Percentiles rank a stretch among this genome's conserved stretches.
Evolutionary conservation across 2,113 vertebrate genomes (phyloP).

Genomic region (Dunckerocampus dactyliophorus): DNA sequence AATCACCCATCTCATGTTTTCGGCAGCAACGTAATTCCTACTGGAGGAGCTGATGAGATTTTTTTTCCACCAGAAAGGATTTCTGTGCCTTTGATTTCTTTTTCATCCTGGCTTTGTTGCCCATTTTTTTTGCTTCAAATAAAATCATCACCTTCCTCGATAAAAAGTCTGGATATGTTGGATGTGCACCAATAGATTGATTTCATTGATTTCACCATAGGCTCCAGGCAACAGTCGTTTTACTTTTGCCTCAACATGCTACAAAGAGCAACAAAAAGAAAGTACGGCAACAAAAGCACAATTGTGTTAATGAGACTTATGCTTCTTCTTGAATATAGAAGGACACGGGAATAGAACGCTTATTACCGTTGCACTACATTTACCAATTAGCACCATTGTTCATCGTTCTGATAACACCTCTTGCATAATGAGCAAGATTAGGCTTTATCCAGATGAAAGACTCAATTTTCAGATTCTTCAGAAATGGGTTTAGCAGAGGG

Average conservation of each 20-base stretch:
- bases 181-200: constrained; percentile 26
- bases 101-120: constrained; percentile 62
- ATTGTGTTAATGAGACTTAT: background rate
- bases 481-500: constrained; percentile 70
- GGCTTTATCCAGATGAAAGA: constrained; percentile 79
- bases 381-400: constrained; percentile 76
- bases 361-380: constrained; percentile 68
- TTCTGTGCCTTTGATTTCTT: constrained; percentile 56
- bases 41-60: constrained; percentile 57
- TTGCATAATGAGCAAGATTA: constrained; percentile 77
- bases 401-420: constrained; percentile 71
- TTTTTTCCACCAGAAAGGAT: constrained; percentile 40
- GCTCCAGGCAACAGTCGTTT: constrained; percentile 2
- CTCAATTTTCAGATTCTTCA: constrained; percentile 73
- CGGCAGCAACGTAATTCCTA: constrained; percentile 38
- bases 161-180: constrained; percentile 38
- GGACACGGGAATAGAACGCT: constrained; percentile 23
- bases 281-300: background rate
- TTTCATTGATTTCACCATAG: constrained; percentile 39
- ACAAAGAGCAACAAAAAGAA: background rate
- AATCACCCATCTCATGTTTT: constrained; percentile 33
- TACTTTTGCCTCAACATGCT: background rate
- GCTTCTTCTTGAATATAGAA: background rate
- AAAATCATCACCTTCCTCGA: constrained; percentile 38
- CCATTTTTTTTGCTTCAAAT: constrained; percentile 58